Evolutionary conservation across 2,113 vertebrate genomes (phyloP).

Genomic region (Haemorhous mexicanus): DNA sequence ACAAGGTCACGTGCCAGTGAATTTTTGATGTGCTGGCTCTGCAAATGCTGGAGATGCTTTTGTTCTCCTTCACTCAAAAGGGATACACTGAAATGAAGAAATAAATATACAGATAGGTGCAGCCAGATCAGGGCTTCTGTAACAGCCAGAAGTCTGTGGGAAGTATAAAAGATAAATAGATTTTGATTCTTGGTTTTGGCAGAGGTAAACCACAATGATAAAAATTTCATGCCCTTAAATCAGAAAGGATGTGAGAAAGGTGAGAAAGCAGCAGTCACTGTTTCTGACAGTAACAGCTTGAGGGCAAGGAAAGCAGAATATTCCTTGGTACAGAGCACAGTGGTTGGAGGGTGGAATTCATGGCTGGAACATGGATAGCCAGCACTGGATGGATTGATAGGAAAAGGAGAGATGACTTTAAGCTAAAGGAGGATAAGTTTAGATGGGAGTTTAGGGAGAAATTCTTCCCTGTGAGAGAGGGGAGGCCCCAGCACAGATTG

Average conservation of each 20-base stretch:
- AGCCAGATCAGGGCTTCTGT: neutral
- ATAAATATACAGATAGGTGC: neutral
- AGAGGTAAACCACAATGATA: neutral
- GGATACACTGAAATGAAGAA: neutral
- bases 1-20: neutral
- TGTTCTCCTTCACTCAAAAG: neutral
- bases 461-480: neutral
- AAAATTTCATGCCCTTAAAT: neutral
- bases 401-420: neutral
- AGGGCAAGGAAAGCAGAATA: neutral
- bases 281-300: neutral
- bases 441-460: neutral
- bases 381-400: neutral
- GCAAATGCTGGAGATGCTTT: neutral
- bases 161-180: neutral
- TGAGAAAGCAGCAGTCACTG: neutral
- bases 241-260: neutral
- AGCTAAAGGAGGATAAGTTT: neutral
- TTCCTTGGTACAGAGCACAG: neutral
- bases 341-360: neutral
- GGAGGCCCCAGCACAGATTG: accelerated
- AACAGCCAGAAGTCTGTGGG: neutral
- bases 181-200: neutral
- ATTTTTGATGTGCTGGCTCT: neutral
- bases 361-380: neutral